phyloP scores from a whole-genome alignment of 2,797 vertebrate genomes.

The Borostomias antarcticus region DNA sequence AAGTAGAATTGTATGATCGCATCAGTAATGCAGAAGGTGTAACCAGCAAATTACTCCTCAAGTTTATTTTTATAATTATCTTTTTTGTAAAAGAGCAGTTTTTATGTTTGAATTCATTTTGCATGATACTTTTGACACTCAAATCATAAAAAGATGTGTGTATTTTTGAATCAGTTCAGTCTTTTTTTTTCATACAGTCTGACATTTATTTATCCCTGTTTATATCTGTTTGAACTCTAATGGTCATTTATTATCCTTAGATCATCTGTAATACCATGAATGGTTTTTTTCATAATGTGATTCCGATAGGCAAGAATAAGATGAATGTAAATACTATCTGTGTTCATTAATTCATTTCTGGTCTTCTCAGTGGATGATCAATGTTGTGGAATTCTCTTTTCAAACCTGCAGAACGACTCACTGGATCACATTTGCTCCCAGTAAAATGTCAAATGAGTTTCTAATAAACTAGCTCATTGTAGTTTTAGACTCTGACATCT shows the following conservation, averaged over 20 bases:
- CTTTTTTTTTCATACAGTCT: constrained; percentile 30
- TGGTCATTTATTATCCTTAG: constrained; percentile 37
- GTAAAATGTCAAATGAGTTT: constrained; percentile 45
- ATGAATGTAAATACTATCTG: constrained; percentile 69
- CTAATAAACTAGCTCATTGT: constrained; percentile 22
- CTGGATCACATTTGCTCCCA: constrained; percentile 44
- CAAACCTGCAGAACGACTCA: constrained; percentile 42
- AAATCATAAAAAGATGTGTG: constrained; percentile 7
- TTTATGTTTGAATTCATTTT: constrained; percentile 49
- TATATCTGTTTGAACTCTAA: constrained; percentile 30
- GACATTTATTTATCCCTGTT: constrained; percentile 30
- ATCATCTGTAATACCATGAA: constrained; percentile 42
- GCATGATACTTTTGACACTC: constrained; percentile 58
- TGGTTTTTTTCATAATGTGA: constrained; percentile 47
- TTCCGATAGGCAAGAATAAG: constrained; percentile 50
- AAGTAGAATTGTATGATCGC: constrained; percentile 62
- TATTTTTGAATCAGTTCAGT: constrained; percentile 40
- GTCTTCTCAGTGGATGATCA: constrained; percentile 41
- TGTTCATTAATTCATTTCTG: constrained; percentile 48
- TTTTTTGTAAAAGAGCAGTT: constrained; percentile 27
- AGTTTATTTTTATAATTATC: constrained; percentile 72
- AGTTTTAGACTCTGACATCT: neutral
- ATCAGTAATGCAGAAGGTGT: constrained; percentile 61
- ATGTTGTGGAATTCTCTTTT: constrained; percentile 48
- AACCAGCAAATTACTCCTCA: constrained; percentile 67